These are phyloP conservation scores for Rhagoletis zephyria DNA, from an alignment of 1,140 invertebrate genomes.

Conservation along the genomic window DNA sequence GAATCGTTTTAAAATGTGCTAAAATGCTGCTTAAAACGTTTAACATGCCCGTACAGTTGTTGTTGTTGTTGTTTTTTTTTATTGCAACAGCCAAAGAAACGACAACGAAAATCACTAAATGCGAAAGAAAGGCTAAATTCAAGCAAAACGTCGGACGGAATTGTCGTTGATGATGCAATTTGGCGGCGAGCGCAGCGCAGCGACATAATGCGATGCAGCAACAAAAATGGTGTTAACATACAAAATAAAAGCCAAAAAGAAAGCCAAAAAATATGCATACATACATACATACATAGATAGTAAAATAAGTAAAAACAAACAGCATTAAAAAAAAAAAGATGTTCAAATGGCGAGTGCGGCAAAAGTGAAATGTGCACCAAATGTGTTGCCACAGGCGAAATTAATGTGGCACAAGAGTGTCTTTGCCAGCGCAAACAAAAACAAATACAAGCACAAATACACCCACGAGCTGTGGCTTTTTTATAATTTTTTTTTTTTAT, in stretches of 20 bases:
- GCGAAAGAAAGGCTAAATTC: not conserved
- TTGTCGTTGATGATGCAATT: slow-evolving; percentile 7
- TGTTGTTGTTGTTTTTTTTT: not conserved
- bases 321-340: not conserved
- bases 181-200: not conserved
- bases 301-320: not conserved
- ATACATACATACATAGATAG: not conserved
- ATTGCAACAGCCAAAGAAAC: not conserved
- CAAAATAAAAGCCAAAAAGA: not conserved
- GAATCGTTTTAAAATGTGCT: slow-evolving; percentile 26
- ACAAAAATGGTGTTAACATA: slow-evolving; percentile 27
- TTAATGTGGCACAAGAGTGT: slow-evolving; percentile 42
- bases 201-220: not conserved
- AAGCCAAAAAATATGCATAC: not conserved
- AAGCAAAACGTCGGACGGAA: not conserved
- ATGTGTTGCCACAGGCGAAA: slow-evolving; percentile 23
- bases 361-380: not conserved
- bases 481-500: not conserved
- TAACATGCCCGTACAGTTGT: slow-evolving; percentile 16
- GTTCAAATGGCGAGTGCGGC: not conserved
- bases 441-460: not conserved
- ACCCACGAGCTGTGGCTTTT: not conserved
- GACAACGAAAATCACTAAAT: not conserved
- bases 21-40: slow-evolving; percentile 46
- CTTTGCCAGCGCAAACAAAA: not conserved